Evolutionary conservation across 1,140 invertebrate species (phyloP).

Genomic region (Microplitis demolitor): DNA sequence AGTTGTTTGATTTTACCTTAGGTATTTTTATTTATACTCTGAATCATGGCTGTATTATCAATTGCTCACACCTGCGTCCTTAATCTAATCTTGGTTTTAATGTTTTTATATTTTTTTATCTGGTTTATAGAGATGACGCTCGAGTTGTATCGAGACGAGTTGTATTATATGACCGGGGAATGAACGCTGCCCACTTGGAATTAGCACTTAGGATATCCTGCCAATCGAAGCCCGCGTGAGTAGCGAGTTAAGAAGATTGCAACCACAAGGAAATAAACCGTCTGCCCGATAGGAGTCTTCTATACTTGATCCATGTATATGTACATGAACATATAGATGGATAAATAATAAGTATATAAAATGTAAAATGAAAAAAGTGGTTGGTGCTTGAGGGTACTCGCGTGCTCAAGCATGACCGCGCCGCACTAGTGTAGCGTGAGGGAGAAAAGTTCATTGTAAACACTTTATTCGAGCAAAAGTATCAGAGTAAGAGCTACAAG

Average conservation of each 20-base stretch:
- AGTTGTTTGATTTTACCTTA: no score
- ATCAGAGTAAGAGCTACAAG: neutral
- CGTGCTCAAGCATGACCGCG: constrained; percentile 13
- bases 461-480: constrained; percentile 16
- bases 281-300: neutral
- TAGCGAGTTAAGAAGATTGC: neutral
- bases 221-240: neutral
- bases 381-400: constrained; percentile 5
- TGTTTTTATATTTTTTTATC: neutral
- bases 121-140: no score
- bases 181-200: neutral
- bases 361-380: neutral
- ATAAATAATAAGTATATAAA: neutral
- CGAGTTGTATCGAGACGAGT: no score
- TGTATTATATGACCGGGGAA: no score
- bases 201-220: neutral
- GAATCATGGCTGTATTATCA: neutral
- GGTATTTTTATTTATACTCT: neutral
- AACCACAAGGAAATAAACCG: neutral
- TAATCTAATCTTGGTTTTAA: neutral
- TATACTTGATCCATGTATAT: neutral
- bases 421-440: neutral
- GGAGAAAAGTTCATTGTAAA: constrained; percentile 11
- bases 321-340: neutral
- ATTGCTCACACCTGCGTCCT: constrained; percentile 13